Conservation (phyloP, 2,888 invertebrate genomes). For the Lordiphosa andalusiaca region DNA sequence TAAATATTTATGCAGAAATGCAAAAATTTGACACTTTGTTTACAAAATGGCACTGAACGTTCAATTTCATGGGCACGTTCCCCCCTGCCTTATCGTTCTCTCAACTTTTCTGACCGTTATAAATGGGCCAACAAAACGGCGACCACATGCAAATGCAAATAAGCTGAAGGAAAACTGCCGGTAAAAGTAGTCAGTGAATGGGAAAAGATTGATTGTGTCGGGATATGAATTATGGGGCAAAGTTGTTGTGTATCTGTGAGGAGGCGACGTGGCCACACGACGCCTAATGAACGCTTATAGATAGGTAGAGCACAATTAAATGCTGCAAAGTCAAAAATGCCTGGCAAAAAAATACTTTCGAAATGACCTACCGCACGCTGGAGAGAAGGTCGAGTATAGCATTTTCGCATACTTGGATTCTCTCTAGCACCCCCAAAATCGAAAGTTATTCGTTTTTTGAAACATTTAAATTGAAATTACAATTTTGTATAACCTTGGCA, state of each 20-base stretch:
- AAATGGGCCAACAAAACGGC: slow-evolving; percentile 45
- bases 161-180: slow-evolving; percentile 16
- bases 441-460: too few species aligned
- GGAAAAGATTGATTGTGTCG: slow-evolving; percentile 50
- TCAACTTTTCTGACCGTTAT: slow-evolving; percentile 47
- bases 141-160: slow-evolving; percentile 56
- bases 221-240: slow-evolving; percentile 51
- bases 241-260: slow-evolving; percentile 1
- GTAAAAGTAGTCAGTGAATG: slow-evolving; percentile 39
- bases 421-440: too few species aligned
- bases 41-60: slow-evolving; percentile 52
- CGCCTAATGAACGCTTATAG: slow-evolving; percentile 20
- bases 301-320: slow-evolving; percentile 1
- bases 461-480: too few species aligned
- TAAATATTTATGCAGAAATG: slow-evolving; percentile 53
- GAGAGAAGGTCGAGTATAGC: too few species aligned
- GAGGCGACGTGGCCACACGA: slow-evolving; percentile 18
- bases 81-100: slow-evolving; percentile 16
- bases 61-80: slow-evolving; percentile 13
- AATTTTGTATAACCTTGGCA: too few species aligned
- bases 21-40: slow-evolving; percentile 55
- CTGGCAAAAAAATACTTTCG: too few species aligned
- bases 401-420: too few species aligned
- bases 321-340: neutral
- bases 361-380: too few species aligned